Evolutionary conservation across 2,888 invertebrate species (phyloP), one percentile per base, ranked within the genome.

Genomic region (Syrphus vitripennis): DNA sequence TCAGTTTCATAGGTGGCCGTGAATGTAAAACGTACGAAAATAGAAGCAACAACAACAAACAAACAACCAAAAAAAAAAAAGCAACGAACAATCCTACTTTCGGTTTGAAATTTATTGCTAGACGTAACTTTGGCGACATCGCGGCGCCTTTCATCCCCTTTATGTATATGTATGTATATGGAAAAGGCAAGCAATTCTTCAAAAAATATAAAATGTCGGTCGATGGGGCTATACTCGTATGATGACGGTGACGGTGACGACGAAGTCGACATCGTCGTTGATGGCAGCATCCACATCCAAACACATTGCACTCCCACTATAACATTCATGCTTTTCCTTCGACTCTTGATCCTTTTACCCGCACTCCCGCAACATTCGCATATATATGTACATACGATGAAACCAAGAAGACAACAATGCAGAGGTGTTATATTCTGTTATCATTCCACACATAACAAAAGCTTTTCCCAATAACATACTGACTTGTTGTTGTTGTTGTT

Each of bases 101-200:
- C 48, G 63, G 69, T 69, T 82, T 59, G 34, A 74, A 86, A 86
- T 86, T 86, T 86, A 86, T 86, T 86, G 70, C 86, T 77, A 86
- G 86, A 86, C 86, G 86, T 86, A 86, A 86, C 86, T 86, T 86
- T 48, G 77, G 77, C 82, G 86, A 86, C 86, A 86, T 78, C 55
- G 40, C 53, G 86, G 86, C 86, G 86, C 86, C 86, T 86, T 86
- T 77, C 82, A 48, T 78, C 70, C 86, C 77, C 70, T 86, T 77
- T 67, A 79, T 61, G 70, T 55, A 61, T 24, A 37, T 14, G 24
- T 10, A 12, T 40, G 5, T 48, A 24, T 50, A 26, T 26, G 24
- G 14, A 50, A 50, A 7, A 26, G n/a, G 50, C 50, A 12, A 72
- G 59, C 72, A 72, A 82, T 82, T 77, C 63, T 77, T 82, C 86